Conservation (phyloP, 2,888 invertebrate genomes). For the Tetramorium bicarinatum region DNA sequence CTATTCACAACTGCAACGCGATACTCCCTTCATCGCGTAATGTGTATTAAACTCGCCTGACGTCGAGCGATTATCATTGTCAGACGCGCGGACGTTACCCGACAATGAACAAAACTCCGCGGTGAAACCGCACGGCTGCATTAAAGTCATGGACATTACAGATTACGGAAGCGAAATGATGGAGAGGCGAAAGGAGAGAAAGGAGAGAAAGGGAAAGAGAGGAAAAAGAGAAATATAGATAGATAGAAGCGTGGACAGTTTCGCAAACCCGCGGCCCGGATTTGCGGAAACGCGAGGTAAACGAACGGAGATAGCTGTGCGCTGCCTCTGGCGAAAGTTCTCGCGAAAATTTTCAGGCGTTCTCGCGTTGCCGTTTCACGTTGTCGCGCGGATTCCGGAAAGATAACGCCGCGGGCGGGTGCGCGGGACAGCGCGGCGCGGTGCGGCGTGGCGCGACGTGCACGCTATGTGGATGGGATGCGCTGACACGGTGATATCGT, state of each 20-base stretch:
- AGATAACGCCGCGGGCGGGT: constrained; percentile 57
- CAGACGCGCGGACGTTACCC: constrained; percentile 27
- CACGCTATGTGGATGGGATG: constrained; percentile 1
- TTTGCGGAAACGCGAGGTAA: constrained; percentile 74
- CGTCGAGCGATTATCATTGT: constrained; percentile 30
- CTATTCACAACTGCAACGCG: constrained; percentile 26
- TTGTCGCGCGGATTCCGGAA: constrained; percentile 39
- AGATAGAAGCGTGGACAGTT: constrained; percentile 64
- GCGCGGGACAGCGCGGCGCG: neutral
- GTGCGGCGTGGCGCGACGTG: too few species aligned
- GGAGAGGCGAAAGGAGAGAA: constrained; percentile 16
- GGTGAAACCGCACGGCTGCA: constrained; percentile 65
- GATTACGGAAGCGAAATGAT: constrained; percentile 71
- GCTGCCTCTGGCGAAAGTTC: constrained; percentile 65
- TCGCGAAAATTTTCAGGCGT: constrained; percentile 67
- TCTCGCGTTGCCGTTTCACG: constrained; percentile 37
- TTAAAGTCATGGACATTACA: constrained; percentile 72
- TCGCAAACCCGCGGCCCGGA: constrained; percentile 70
- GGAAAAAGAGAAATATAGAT: constrained; percentile 10
- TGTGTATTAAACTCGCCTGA: constrained; percentile 44
- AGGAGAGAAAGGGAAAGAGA: constrained; percentile 18
- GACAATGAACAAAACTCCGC: constrained; percentile 50
- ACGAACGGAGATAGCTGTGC: constrained; percentile 75
- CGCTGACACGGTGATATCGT: constrained; percentile 5
- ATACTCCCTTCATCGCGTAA: constrained; percentile 33